Conservation (phyloP, 2,888 invertebrate genomes). For the Drosophila setosimentum region DNA sequence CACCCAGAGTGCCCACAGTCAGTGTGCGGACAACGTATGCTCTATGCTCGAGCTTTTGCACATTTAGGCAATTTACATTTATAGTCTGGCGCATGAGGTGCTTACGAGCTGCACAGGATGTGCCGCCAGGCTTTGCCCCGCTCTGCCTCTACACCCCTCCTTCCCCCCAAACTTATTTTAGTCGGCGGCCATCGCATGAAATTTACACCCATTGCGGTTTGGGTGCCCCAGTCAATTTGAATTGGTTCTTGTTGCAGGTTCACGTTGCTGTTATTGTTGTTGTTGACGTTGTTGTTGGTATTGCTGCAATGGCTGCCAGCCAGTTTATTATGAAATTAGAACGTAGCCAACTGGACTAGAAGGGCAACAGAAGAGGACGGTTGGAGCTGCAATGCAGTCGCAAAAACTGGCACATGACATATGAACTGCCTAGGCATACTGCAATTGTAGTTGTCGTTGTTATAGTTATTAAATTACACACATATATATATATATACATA, state of each 20-base stretch:
- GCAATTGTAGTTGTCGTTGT: slow-evolving; percentile 42
- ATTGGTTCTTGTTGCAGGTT: slow-evolving; percentile 53
- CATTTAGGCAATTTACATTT: slow-evolving; percentile 82
- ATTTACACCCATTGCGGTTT: slow-evolving; percentile 80
- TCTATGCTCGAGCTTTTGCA: slow-evolving; percentile 80
- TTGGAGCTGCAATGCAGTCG: slow-evolving; percentile 67
- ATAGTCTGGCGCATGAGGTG: slow-evolving; percentile 82
- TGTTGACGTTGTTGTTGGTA: slow-evolving; percentile 22
- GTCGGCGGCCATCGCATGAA: slow-evolving; percentile 58
- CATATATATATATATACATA: slow-evolving; percentile 17
- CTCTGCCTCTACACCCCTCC: not conserved
- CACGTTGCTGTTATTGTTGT: slow-evolving; percentile 26
- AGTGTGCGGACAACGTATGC: slow-evolving; percentile 74
- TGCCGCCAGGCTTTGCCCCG: slow-evolving; percentile 66
- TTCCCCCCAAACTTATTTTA: not conserved
- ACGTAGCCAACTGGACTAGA: slow-evolving; percentile 52
- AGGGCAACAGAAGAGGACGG: not conserved
- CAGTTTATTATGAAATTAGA: slow-evolving; percentile 83
- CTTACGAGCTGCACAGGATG: slow-evolving; percentile 81
- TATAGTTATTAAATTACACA: slow-evolving; percentile 75
- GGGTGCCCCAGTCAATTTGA: slow-evolving; percentile 65
- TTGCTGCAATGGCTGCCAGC: slow-evolving; percentile 57
- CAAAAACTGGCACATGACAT: slow-evolving; percentile 77
- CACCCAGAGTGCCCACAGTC: slow-evolving; percentile 10
- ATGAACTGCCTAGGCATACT: slow-evolving; percentile 59